phyloP scores from a whole-genome alignment of 2,888 invertebrate species.

The Dyspetes luteomarginatus region DNA sequence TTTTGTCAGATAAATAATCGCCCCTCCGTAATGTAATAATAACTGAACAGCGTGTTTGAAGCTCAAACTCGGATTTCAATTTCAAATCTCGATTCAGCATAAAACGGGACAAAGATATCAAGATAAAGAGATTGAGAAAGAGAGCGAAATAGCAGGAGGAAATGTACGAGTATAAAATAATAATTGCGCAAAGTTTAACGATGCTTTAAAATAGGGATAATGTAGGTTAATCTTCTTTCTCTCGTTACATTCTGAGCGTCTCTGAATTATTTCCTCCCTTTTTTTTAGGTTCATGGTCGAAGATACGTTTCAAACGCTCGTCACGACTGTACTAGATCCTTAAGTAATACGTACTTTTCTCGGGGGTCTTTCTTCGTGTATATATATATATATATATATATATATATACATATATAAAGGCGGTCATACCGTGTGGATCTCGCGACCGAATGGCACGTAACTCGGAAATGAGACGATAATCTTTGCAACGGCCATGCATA shows the following conservation, averaged over 20 bases:
- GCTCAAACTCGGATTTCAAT: neutral
- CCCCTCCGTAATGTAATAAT: too few relatives aligned
- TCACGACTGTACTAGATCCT: slow-evolving; percentile 36
- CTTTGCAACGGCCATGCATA: slow-evolving; percentile 17
- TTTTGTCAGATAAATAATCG: too few relatives aligned
- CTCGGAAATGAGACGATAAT: slow-evolving; percentile 49
- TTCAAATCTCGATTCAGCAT: too few relatives aligned
- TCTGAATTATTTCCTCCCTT: neutral
- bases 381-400: neutral
- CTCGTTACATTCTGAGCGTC: slow-evolving; percentile 16
- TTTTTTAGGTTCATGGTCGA: slow-evolving; percentile 6
- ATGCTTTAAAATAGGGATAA: slow-evolving; percentile 18
- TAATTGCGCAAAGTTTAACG: slow-evolving; percentile 16
- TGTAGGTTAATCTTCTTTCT: slow-evolving; percentile 31
- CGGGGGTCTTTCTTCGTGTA: neutral
- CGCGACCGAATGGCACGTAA: slow-evolving; percentile 60
- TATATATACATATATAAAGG: slow-evolving; percentile 1
- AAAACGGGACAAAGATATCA: too few relatives aligned
- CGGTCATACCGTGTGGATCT: slow-evolving; percentile 30
- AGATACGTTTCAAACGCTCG: slow-evolving; percentile 46
- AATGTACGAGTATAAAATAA: slow-evolving; percentile 3
- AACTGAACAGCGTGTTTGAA: too few relatives aligned
- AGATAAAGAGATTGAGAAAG: too few relatives aligned
- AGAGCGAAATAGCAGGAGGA: too few relatives aligned
- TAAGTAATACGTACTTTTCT: slow-evolving; percentile 43